Conservation (phyloP, 2,113 vertebrate species). For the Ameiurus melas region DNA sequence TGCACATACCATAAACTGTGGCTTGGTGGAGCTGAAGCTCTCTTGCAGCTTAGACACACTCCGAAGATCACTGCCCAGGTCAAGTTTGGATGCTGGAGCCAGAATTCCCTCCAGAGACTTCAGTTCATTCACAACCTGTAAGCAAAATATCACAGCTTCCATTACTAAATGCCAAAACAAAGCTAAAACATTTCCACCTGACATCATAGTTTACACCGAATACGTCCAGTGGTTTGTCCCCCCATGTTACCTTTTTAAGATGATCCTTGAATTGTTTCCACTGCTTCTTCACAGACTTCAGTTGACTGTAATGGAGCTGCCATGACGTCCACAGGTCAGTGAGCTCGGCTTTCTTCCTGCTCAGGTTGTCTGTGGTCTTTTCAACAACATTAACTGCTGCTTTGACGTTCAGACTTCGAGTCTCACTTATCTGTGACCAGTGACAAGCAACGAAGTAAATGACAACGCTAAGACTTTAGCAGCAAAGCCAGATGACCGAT, state of each 20-base stretch:
- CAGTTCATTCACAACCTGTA: slow-evolving; percentile 72
- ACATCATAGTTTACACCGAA: not conserved
- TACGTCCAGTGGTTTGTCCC: not conserved
- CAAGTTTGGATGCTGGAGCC: slow-evolving; percentile 65
- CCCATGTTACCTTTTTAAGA: slow-evolving; percentile 72
- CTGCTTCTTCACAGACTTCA: slow-evolving; percentile 73
- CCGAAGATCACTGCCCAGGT: slow-evolving; percentile 73
- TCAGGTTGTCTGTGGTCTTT: slow-evolving; percentile 67
- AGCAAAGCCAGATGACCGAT: not conserved
- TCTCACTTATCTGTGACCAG: slow-evolving; percentile 69
- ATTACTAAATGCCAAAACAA: too few species aligned
- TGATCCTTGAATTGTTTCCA: slow-evolving; percentile 79
- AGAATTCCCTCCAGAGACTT: slow-evolving; percentile 74
- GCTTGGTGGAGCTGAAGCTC: slow-evolving; percentile 77
- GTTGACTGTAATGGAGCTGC: slow-evolving; percentile 71
- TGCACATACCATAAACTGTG: slow-evolving; percentile 77
- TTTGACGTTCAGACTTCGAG: slow-evolving; percentile 68
- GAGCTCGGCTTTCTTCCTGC: slow-evolving; percentile 72
- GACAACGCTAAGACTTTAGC: not conserved
- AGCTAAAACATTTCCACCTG: not conserved
- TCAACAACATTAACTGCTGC: slow-evolving; percentile 65
- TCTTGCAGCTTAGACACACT: slow-evolving; percentile 71
- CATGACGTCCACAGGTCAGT: slow-evolving; percentile 70
- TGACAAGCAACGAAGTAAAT: not conserved
- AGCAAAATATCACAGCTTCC: slow-evolving; percentile 1